Percentiles rank a stretch among this genome's conserved stretches.
Evolutionary conservation across 2,797 vertebrate genomes (phyloP).

Genomic region (Hydrophis major): DNA sequence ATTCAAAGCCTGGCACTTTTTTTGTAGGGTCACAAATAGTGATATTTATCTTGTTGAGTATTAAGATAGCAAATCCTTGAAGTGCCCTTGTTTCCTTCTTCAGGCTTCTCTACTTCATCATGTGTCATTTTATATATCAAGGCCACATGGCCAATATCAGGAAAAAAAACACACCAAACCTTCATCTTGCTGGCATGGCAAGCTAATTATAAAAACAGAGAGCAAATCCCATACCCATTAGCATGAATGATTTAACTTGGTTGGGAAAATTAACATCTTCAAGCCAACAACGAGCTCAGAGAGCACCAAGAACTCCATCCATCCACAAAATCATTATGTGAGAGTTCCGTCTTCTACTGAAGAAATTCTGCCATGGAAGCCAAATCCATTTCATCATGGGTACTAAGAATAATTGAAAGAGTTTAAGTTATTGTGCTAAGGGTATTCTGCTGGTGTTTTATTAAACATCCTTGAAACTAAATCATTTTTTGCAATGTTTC

Average conservation of each 20-base stretch:
- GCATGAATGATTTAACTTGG: background rate
- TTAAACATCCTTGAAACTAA: background rate
- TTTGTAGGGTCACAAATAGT: background rate
- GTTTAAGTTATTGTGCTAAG: background rate
- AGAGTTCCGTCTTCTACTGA: background rate
- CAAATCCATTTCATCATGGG: background rate
- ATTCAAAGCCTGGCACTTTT: background rate
- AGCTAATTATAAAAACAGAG: background rate
- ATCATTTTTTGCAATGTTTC: background rate
- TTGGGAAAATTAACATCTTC: background rate
- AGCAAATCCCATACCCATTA: background rate
- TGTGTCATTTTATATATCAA: conserved; percentile 29
- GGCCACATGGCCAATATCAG: conserved; percentile 15
- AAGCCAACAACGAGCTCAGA: background rate
- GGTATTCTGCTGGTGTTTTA: background rate
- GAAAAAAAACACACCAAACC: background rate
- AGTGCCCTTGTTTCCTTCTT: conserved; percentile 1
- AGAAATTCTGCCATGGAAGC: background rate
- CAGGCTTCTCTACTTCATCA: conserved; percentile 17
- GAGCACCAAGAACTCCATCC: background rate
- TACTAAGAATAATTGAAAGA: background rate
- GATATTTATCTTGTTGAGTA: background rate
- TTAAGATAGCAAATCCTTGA: background rate
- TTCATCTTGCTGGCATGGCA: background rate
- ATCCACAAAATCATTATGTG: background rate